A percentile compares a stretch with the other conserved stretches of the same genome.
phyloP scores from a whole-genome alignment of 2,113 vertebrate genomes.

The Rousettus leschenaultii region DNA sequence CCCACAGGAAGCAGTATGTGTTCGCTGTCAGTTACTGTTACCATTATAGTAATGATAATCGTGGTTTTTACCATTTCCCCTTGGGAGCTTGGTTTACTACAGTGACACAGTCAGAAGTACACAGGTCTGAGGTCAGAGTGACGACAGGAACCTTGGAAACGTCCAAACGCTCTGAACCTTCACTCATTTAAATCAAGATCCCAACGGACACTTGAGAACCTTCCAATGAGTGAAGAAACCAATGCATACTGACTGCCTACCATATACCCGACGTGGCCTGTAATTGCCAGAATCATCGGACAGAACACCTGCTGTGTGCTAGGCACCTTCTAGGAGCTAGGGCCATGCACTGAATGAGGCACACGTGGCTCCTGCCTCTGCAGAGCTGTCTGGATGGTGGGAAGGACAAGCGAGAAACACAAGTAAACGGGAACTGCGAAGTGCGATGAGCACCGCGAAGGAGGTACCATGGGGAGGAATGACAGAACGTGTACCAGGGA shows the following conservation, averaged over 20 bases:
- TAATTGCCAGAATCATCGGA: background rate
- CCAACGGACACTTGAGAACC: background rate
- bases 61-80: background rate
- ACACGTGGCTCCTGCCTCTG: background rate
- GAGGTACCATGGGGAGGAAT: accelerated
- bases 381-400: background rate
- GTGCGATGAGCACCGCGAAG: accelerated
- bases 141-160: background rate
- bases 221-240: background rate
- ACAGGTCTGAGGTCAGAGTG: background rate
- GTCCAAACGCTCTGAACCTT: background rate
- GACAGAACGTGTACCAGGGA: accelerated
- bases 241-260: accelerated
- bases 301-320: background rate
- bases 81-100: background rate
- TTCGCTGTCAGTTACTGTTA: background rate
- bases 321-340: background rate
- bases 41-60: background rate
- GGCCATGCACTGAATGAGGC: background rate
- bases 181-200: background rate
- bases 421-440: accelerated
- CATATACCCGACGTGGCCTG: accelerated
- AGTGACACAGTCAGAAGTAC: background rate
- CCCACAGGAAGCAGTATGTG: accelerated
- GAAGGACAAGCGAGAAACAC: background rate